Evolutionary conservation across 2,113 vertebrate species (phyloP), one percentile per base, ranked within the genome.

Genomic region (Stercorarius parasiticus): DNA sequence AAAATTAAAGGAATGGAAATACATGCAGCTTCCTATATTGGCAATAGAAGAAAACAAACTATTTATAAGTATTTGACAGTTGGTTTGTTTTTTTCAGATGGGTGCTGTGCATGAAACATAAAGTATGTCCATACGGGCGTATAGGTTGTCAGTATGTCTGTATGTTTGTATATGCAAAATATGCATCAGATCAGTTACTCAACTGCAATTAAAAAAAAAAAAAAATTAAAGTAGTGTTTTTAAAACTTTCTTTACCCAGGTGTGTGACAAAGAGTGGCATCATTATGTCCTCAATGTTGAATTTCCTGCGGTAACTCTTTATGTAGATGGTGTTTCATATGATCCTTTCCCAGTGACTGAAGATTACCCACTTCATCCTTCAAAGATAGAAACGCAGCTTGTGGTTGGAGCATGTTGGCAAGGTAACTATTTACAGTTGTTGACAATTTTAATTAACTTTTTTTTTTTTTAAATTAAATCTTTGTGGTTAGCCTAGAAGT

Each of bases 371-470:
- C 99, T 99, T 32, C 99, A 99, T 36, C 96, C 99, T 8, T 98
- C 99, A 76, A 99, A 97, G 97, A 98, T 99, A 38, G 98, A 99
- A 86, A 99, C 98, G 0, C 99, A 99, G 98, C 99, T 99, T 10
- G 99, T 99, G 42, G 98, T 99, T 10, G 99, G 99, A 45, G 99
- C 99, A 2, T 99, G 99, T 95, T 99, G 99, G 99, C 99, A 99
- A 99, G 99, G 99, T 99, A 98, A 78, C 8, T 47, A 1, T 13
- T 93, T 30, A 52, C 61, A 61, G 0, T 16, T 49, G 43, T 36
- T 86, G 50, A 32, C 58, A 13, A 26, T 71, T 47, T 4, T 29
- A 34, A 56, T 82, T 34, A 38, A 22, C n/a, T 55, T 30, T 6
- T 12, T n/a, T 42, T 42, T 32, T 49, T 34, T 6, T 6, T 1